phyloP scores from a whole-genome alignment of 2,797 vertebrate genomes.

The Buceros bicornis region DNA sequence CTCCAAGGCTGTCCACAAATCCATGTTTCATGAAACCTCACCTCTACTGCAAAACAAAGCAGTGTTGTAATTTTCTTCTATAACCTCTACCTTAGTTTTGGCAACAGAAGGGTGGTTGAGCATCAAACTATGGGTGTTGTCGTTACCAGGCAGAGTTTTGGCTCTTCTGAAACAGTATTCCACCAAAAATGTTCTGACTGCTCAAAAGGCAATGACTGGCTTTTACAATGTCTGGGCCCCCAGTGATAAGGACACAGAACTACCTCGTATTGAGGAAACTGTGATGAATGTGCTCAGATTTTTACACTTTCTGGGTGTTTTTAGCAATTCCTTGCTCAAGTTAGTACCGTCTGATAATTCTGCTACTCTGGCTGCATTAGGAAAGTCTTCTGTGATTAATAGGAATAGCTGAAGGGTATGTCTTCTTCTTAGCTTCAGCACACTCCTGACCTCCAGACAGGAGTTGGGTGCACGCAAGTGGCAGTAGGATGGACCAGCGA shows the following conservation, averaged over 20 bases:
- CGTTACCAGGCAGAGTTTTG: not conserved
- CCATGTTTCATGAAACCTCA: not conserved
- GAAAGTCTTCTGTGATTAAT: rapidly evolving
- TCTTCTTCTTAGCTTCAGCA: not conserved
- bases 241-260: not conserved
- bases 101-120: not conserved
- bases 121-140: not conserved
- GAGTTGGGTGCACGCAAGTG: not conserved
- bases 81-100: not conserved
- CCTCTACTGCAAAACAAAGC: not conserved
- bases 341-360: not conserved
- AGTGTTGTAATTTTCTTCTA: not conserved
- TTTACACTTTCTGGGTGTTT: not conserved
- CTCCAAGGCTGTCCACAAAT: not conserved
- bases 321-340: not conserved
- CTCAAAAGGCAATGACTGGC: not conserved
- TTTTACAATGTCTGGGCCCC: not conserved
- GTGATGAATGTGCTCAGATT: not conserved
- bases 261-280: rapidly evolving
- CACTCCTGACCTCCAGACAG: not conserved
- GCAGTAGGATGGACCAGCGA: not conserved
- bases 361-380: not conserved
- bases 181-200: not conserved
- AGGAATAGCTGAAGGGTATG: not conserved
- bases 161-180: not conserved